Conservation (phyloP, 1,140 invertebrate genomes). For the Nephotettix cincticeps region DNA sequence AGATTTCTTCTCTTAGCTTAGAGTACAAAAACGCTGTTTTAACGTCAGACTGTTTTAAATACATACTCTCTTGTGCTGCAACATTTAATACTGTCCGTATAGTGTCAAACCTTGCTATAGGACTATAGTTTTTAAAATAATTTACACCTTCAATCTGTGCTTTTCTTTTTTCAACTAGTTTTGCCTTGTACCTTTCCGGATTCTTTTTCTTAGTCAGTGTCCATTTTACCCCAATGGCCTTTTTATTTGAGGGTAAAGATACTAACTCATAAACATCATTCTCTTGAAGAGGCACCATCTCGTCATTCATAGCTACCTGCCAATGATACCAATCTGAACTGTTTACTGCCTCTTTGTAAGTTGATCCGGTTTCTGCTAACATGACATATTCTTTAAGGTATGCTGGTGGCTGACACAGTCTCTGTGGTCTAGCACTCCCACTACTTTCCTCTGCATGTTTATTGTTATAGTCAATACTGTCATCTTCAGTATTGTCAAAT, state of each 20-base stretch:
- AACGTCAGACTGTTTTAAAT: conserved; percentile 49
- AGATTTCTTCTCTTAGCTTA: not conserved
- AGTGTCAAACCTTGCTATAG: conserved; percentile 45
- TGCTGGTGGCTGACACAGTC: not conserved
- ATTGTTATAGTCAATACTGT: too few relatives aligned
- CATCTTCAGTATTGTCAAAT: too few relatives aligned
- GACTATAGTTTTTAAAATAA: conserved; percentile 49
- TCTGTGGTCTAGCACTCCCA: not conserved
- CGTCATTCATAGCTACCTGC: not conserved
- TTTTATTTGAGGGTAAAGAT: not conserved
- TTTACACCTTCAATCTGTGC: conserved; percentile 45
- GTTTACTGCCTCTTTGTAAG: not conserved
- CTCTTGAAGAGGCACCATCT: not conserved
- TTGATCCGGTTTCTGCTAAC: not conserved
- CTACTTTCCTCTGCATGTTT: not conserved
- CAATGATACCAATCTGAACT: not conserved
- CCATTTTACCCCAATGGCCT: not conserved
- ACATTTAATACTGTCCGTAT: conserved; percentile 49
- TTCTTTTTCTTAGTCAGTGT: not conserved
- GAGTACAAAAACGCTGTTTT: conserved; percentile 36
- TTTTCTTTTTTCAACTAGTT: conserved; percentile 47
- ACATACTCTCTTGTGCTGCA: conserved; percentile 42
- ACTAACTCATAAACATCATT: not conserved
- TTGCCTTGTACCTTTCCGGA: conserved; percentile 41
- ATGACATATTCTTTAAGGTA: not conserved